Percentiles rank a stretch among this genome's conserved stretches.
These are phyloP conservation scores for Neolamprologus sp. DNA, from an alignment of 2,113 vertebrate genomes.

Conservation along the genomic window DNA sequence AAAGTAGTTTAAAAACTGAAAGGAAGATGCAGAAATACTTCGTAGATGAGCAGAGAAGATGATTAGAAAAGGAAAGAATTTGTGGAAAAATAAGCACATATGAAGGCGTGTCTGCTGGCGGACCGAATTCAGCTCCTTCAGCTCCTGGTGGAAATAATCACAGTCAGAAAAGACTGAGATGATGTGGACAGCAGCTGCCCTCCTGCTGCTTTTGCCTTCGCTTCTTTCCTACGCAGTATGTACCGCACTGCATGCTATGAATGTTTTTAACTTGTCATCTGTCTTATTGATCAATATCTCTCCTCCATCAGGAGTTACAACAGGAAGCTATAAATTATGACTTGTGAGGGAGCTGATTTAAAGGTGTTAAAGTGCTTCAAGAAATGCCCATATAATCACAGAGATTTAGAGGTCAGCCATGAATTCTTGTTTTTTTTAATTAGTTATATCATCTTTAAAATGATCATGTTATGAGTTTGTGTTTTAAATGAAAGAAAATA, in stretches of 20 bases:
- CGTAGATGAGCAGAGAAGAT: not conserved
- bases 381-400: not conserved
- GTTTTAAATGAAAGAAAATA: not conserved
- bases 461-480: not conserved
- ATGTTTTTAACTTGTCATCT: not conserved
- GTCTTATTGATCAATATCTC: not conserved
- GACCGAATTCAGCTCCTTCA: not conserved
- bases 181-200: slow-evolving; percentile 53
- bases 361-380: not conserved
- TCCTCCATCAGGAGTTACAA: not conserved
- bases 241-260: not conserved
- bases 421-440: rapidly evolving
- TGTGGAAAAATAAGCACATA: slow-evolving; percentile 2
- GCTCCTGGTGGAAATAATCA: not conserved
- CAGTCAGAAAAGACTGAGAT: slow-evolving; percentile 12
- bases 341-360: not conserved
- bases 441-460: not conserved
- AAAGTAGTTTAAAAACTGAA: slow-evolving; percentile 3
- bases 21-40: not conserved
- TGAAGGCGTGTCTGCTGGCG: not conserved
- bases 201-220: slow-evolving; percentile 50
- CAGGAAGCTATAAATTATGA: not conserved
- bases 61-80: not conserved
- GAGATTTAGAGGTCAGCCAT: not conserved
- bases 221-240: slow-evolving; percentile 55